Evolutionary conservation across 2,888 invertebrate species (phyloP).

Genomic region (Eristalinus aeneus): DNA sequence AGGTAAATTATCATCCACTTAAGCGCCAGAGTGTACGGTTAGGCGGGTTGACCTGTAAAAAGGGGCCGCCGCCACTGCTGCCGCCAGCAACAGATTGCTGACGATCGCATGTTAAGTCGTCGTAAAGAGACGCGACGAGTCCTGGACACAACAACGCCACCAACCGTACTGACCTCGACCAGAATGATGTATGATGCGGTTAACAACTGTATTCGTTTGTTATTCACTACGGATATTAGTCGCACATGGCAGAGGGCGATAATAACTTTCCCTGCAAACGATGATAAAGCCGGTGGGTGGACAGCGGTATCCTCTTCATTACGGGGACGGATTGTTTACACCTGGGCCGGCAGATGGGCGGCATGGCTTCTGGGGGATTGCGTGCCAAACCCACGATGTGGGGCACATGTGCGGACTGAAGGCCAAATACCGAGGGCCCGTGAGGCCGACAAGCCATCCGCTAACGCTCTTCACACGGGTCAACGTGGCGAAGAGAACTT

Average conservation of each 20-base stretch:
- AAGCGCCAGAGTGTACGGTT: conserved; percentile 7
- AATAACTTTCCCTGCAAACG: conserved; percentile 16
- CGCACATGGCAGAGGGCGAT: background rate
- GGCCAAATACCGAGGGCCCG: background rate
- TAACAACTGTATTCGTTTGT: conserved; percentile 36
- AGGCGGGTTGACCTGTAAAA: conserved; percentile 27
- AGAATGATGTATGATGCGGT: conserved; percentile 42
- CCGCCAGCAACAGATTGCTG: conserved; percentile 64
- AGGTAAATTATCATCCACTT: conserved; percentile 63
- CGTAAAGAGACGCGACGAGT: conserved; percentile 42
- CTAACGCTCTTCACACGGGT: background rate
- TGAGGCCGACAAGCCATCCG: background rate
- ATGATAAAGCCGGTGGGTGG: background rate
- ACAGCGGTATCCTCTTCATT: background rate
- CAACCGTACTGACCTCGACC: conserved; percentile 5
- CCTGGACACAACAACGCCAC: conserved; percentile 12
- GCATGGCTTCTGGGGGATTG: background rate
- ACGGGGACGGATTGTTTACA: conserved; percentile 3
- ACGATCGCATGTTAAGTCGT: conserved; percentile 60
- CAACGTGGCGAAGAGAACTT: background rate
- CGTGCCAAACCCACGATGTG: background rate
- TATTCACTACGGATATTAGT: conserved; percentile 25
- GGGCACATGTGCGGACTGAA: background rate
- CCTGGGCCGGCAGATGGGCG: background rate
- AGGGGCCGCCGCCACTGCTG: background rate